Percentiles rank a stretch among this genome's conserved stretches.
These are phyloP conservation scores for Channa striata DNA, from an alignment of 2,797 vertebrate species.

Conservation along the genomic window DNA sequence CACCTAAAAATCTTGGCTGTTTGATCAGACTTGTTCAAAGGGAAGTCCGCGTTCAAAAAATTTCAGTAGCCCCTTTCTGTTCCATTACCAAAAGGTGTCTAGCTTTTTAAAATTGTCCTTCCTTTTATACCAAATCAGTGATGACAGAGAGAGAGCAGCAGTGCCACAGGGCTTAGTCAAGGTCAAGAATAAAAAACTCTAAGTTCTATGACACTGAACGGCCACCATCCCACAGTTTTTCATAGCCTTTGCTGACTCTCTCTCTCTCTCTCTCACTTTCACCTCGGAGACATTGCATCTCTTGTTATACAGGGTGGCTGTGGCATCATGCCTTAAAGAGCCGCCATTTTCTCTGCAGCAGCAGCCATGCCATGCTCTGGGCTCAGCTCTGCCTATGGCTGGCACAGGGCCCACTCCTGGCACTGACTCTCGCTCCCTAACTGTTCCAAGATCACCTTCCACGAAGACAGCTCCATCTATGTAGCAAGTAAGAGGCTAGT, in stretches of 20 bases:
- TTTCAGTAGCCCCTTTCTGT: slow-evolving; percentile 19
- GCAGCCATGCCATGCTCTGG: slow-evolving; percentile 81
- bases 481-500: slow-evolving; percentile 35
- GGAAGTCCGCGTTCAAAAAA: slow-evolving; percentile 29
- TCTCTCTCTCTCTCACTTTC: slow-evolving; percentile 15
- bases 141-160: slow-evolving; percentile 47
- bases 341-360: slow-evolving; percentile 83
- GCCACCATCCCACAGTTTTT: slow-evolving; percentile 47
- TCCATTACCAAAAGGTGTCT: slow-evolving; percentile 43
- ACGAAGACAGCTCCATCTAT: slow-evolving; percentile 65
- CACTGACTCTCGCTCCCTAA: slow-evolving; percentile 66
- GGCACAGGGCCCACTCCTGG: slow-evolving; percentile 80
- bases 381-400: slow-evolving; percentile 79
- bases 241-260: slow-evolving; percentile 45
- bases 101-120: slow-evolving; percentile 41
- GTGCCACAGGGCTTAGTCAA: slow-evolving; percentile 57
- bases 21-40: slow-evolving; percentile 55
- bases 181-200: slow-evolving; percentile 59
- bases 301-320: slow-evolving; percentile 59
- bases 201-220: slow-evolving; percentile 43
- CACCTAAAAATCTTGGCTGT: slow-evolving; percentile 15
- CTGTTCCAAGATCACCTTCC: slow-evolving; percentile 81
- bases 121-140: slow-evolving; percentile 37
- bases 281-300: slow-evolving; percentile 40
- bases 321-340: slow-evolving; percentile 67